Evolutionary conservation across 1,140 invertebrate species (phyloP).

Genomic region (Lerema accius): DNA sequence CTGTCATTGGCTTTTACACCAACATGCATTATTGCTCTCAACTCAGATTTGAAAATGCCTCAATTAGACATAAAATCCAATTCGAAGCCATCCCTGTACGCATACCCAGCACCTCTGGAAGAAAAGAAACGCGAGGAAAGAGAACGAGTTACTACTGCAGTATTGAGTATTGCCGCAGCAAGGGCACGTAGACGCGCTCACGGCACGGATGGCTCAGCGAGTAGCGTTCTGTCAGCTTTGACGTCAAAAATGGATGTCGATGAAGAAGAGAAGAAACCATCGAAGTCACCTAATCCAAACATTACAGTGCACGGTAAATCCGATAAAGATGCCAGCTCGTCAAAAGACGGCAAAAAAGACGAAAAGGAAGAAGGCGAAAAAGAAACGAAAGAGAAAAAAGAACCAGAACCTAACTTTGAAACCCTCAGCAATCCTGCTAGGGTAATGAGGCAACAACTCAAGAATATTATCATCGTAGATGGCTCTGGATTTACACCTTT

Average conservation of each 20-base stretch:
- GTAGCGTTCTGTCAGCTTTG: slow-evolving; percentile 75
- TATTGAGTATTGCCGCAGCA: slow-evolving; percentile 96
- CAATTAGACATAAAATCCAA: slow-evolving; percentile 96
- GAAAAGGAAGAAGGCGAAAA: slow-evolving; percentile 83
- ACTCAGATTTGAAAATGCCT: slow-evolving; percentile 98
- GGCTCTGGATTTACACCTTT: slow-evolving; percentile 91
- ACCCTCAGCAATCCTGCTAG: slow-evolving; percentile 97
- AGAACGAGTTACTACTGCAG: slow-evolving; percentile 97
- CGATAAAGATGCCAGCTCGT: slow-evolving; percentile 73
- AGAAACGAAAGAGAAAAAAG: slow-evolving; percentile 89
- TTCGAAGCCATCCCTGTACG: slow-evolving; percentile 96
- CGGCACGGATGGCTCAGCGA: slow-evolving; percentile 80
- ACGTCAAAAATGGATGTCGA: slow-evolving; percentile 90
- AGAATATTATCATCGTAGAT: slow-evolving; percentile 92
- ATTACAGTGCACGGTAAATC: slow-evolving; percentile 83
- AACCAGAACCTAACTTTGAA: slow-evolving; percentile 95
- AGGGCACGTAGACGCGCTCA: slow-evolving; percentile 92
- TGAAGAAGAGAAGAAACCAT: slow-evolving; percentile 84
- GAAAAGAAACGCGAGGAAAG: slow-evolving; percentile 99
- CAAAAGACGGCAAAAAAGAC: slow-evolving; percentile 79
- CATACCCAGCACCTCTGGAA: slow-evolving; percentile 97
- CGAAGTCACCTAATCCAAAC: slow-evolving; percentile 85
- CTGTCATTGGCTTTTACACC: slow-evolving; percentile 98
- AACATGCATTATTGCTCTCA: slow-evolving; percentile 97
- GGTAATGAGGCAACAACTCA: slow-evolving; percentile 96